Evolutionary conservation across 2,113 vertebrate genomes (phyloP), one percentile per base, ranked within the genome.

Genomic region (Anarhynchus alexandrinus): DNA sequence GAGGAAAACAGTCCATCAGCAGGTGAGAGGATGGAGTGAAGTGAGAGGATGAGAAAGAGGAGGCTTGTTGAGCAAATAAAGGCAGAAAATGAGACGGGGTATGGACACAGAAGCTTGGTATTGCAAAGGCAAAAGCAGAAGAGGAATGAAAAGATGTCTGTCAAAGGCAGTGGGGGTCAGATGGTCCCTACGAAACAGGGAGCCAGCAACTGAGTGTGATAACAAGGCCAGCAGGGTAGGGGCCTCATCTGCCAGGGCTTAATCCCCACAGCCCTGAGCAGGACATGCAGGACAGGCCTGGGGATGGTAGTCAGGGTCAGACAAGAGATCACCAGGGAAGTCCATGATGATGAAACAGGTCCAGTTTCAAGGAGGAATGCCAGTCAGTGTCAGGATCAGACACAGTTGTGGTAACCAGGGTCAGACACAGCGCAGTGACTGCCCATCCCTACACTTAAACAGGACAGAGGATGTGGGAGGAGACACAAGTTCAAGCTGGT

Each of bases 11-110:
- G 70, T 49, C 18, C 58, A 25, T 49, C 49, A 77, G 27, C 58
- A 90, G 93, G 97, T 97, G 11, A 94, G 86, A 91, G 43, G 59
- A 34, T 17, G n/a, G 5, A 47, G 8, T 93, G 54, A 76, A 76
- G 15, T 18, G 20, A 70, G 14, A 80, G 17, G 10, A 42, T 29
- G 36, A 74, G 22, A 88, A 92, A 94, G 21, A 45, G 40, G 12
- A 34, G 16, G 12, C 34, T 54, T 58, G 14, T n/a, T 38, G 22
- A 82, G 29, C 15, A 88, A 43, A 34, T 38, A 51, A 83, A 23
- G 32, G 66, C 66, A 73, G 64, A 61, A 81, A 43, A 73, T 49
- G 12, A 92, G 36, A 32, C 23, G 10, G 9, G 5, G 2, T 25
- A 15, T 22, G n/a, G 25, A 27, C 38, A 54, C 1, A 49, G 52